Evolutionary conservation across 2,888 invertebrate genomes (phyloP), one percentile per base, ranked within the genome.

Genomic region (Lasioglossum leucozonium): DNA sequence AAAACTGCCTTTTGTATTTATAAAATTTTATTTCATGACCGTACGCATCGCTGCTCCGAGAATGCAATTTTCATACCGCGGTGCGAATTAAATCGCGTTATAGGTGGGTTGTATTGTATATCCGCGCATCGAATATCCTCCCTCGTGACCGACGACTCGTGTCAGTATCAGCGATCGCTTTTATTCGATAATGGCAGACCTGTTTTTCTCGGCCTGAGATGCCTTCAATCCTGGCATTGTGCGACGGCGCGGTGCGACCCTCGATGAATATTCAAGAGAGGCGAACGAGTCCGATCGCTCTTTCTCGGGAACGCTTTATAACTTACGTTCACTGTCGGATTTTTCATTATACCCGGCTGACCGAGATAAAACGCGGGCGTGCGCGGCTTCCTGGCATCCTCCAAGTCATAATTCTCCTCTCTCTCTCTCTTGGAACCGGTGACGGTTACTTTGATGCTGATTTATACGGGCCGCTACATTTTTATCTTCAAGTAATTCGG

Each of bases 201-300:
- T 67, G 62, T 37, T 75, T 75, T 77, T 69, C 69, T 44, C 51
- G n/a, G 44, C 72, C 62, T n/a, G n/a, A 67, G 67, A 85, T 74
- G 40, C 74, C 67, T 69, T 79, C 82, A 73, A 47, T 62, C 83
- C 73, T 85, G 72, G 81, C 78, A 89, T 83, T 77, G 79, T 76
- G 81, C 51, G 72, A 81, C 47, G 82, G 67, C 72, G 83, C 76
- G 82, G 67, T 69, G 83, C 76, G 47, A 77, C 77, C 40, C 79
- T 77, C 87, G 71, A 92, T 91, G 91, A 91, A 91, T 91, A 91
- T 91, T 92, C 91, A 91, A 79, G 80, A 92, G 80, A 91, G 89
- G 79, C 79, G 86, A 91, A 80, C 84, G 79, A 85, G 85, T 81
- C 77, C 87, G 88, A 92, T 91, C 91, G 84, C 79, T 91, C 90